Evolutionary conservation across 2,113 vertebrate species (phyloP), one percentile per base, ranked within the genome.

Genomic region (Oryzias melastigma): DNA sequence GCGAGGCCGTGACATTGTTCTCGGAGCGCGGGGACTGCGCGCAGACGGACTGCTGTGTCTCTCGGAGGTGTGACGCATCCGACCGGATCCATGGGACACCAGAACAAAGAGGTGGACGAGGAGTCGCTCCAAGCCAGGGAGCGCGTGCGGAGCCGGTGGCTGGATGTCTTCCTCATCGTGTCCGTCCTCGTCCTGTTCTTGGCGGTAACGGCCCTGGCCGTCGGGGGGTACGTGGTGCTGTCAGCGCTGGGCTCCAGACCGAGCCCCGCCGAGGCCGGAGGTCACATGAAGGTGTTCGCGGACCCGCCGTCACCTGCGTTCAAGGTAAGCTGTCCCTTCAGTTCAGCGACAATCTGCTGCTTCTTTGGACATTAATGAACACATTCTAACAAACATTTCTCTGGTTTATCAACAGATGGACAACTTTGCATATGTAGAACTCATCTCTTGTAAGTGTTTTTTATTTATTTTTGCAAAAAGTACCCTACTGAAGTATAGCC

Each of bases 161-260:
- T 90, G 81, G 75, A 87, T 77, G n/a, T 0, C 3, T 90, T 69
- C 19, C 58, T 92, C 17, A 19, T 85, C 35, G 1, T 25, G 2
- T 90, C 91, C 19, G 43, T 90, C 13, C 0, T 77, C 1, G 18
- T 78, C 8, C 81, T 91, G 29, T 85, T 84, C 8, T 5, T 70
- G 24, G 48, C 67, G 15, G 17, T 77, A 6, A 1, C 65, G 1
- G 65, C 68, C 1, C 13, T 85, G 59, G 61, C 71, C 0, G 81
- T 49, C 1, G 63, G 7, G 1, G 86, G 71, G 7, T 10, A 47
- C 14, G 42, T 81, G 29, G 16, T 53, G 2, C n/a, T 68, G 22
- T 53, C 4, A 18, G 5, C 61, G 5, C 57, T 85, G 40, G 19
- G 14, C 3, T 13, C 53, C 50, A 18, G 60, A 5, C 4, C 71